Base-by-base conservation (phyloP, 2,113 vertebrate species). In the Geococcyx californianus region DNA sequence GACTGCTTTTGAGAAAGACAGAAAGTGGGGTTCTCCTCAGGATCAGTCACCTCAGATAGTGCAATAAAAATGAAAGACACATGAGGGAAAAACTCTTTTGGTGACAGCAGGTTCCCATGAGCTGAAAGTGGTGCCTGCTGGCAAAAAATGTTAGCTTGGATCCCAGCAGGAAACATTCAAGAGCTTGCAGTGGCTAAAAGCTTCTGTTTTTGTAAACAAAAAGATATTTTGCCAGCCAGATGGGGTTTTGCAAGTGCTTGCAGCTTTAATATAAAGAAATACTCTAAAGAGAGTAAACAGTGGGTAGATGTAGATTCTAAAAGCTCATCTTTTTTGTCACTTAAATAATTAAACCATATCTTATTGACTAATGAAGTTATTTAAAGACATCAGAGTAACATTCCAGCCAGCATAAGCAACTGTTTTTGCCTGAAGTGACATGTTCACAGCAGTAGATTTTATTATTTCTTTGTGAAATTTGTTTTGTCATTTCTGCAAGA, bases 311-410 rank as follows among this genome's bases (percentile, higher is more conserved):
- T 74, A 97, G 97, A 96, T 93, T 95, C 33, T 28, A 84, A 77
- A 93, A 74, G 44, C 25, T 88, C n/a, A 84, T 96, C 42, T 86
- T 94, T 95, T 96, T 96, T 79, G 88, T 93, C 83, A 94, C 78
- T 95, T 98, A 94, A 98, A 97, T 97, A 98, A 98, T 97, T 97
- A 97, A 98, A 94, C 59, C 4, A 10, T 56, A 94, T 90, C 87
- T 96, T 86, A 84, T 59, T 96, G 94, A 98, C 94, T 97, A 97
- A 98, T 94, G 60, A 97, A 96, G 87, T 96, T 97, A 97, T 96
- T 97, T 97, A 96, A 95, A 97, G 93, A 94, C 73, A 94, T 95
- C 88, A 95, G 91, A 97, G 85, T 83, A 95, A 79, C 84, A 95
- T 93, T 93, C 74, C 59, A 97, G 89, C 76, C 88, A 44, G 87